phyloP scores from a whole-genome alignment of 2,888 invertebrate genomes.

The Drosophila diplacantha region DNA sequence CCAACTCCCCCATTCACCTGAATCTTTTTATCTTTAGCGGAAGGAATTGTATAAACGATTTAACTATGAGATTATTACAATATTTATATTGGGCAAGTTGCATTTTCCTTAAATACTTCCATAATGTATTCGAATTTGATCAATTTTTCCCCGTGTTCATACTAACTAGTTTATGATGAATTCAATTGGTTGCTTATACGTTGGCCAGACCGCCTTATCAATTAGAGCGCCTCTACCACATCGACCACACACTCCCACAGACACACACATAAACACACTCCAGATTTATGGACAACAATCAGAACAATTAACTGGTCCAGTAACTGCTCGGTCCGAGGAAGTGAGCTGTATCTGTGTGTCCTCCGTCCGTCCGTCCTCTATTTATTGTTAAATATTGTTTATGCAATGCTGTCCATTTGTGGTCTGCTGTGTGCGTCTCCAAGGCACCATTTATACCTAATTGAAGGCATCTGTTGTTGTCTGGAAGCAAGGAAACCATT shows the following conservation, averaged over 20 bases:
- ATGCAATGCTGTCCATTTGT: constrained; percentile 52
- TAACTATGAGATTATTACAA: not conserved
- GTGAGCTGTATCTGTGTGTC: constrained; percentile 19
- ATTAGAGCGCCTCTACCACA: constrained; percentile 53
- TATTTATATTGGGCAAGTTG: not conserved
- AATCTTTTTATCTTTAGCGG: too few relatives aligned
- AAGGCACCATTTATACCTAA: constrained; percentile 56
- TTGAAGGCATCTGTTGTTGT: constrained; percentile 59
- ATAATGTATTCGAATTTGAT: not conserved
- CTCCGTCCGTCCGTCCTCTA: constrained; percentile 8
- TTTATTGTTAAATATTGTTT: constrained; percentile 66
- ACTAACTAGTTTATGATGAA: constrained; percentile 54
- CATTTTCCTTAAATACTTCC: not conserved
- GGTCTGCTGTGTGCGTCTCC: constrained; percentile 45
- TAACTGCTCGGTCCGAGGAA: constrained; percentile 21
- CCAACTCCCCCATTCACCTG: too few relatives aligned
- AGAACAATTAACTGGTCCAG: constrained; percentile 57
- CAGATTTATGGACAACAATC: constrained; percentile 66
- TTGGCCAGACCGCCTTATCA: constrained; percentile 51
- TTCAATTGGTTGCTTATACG: constrained; percentile 53
- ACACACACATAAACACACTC: constrained; percentile 20
- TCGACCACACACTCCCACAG: constrained; percentile 4
- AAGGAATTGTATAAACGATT: not conserved
- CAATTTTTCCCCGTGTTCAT: not conserved
- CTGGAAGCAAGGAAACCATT: constrained; percentile 20